Base-by-base conservation (phyloP, 2,888 invertebrate species). In the Cerceris rybyensis region DNA sequence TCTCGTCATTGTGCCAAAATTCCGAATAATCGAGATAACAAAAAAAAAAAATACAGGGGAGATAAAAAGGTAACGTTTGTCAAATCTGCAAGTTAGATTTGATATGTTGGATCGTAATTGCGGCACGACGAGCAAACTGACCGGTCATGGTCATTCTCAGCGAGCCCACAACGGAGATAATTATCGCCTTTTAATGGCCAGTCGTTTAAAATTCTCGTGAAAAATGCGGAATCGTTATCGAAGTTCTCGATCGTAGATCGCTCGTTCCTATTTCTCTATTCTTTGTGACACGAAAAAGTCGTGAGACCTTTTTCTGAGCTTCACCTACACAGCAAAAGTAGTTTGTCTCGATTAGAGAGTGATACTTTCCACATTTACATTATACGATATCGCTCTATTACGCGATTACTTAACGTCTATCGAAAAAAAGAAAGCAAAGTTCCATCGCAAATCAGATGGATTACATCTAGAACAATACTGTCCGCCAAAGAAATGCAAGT, bases 41-140 rank as follows among this genome's bases (percentile, higher is more conserved):
- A 46, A n/a, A 60, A 11, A n/a, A 60, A 11, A n/a, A 6, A 42
- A 60, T 41, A 13, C 2, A 42, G 13, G 49, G 16, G 17, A 17
- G 8, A 64, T 61, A 63, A 58, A 59, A 39, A 59, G 16, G 17
- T 8, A 6, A 13, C 2, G 5, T 17, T n/a, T 58, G 42, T 75
- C 63, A 70, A 75, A 69, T 69, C 49, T 16, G 28, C 42, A 63
- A n/a, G 28, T 70, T 54, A 28, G 66, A 67, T 75, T 67, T 70
- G 78, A 78, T 78, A 84, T 82, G 82, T 75, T 16, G 64, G 43
- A 54, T 39, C 9, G 49, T 57, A 70, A 57, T 65, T 54, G 50
- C 63, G 50, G 28, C 59, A 60, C 64, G 58, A 70, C 14, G 16
- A 71, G 8, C 11, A 11, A 46, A 28, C 28, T 28, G 28, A 28